Evolutionary conservation across 2,797 vertebrate genomes (phyloP).

Genomic region (Ctenopoma multispine): DNA sequence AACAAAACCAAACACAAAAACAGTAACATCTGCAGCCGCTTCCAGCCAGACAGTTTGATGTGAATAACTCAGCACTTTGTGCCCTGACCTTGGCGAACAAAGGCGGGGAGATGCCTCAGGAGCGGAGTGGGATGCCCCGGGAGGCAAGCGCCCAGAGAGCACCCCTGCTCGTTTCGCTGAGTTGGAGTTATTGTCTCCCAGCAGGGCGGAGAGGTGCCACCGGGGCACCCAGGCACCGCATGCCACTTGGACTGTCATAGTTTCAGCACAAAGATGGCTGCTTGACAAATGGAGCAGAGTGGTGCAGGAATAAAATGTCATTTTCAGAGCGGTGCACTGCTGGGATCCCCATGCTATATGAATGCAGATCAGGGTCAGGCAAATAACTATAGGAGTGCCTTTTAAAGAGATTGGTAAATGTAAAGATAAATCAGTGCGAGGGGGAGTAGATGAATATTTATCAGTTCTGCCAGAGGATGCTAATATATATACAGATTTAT

Average conservation of each 20-base stretch:
- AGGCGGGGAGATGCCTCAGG: conserved; percentile 87
- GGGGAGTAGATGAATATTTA: conserved; percentile 84
- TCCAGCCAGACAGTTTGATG: conserved; percentile 87
- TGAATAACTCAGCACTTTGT: conserved; percentile 93
- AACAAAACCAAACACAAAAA: conserved; percentile 84
- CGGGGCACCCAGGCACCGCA: conserved; percentile 69
- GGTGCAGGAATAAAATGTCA: conserved; percentile 66
- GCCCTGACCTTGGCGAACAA: conserved; percentile 92
- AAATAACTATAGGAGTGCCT: conserved; percentile 75
- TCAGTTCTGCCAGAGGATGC: conserved; percentile 78
- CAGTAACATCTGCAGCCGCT: conserved; percentile 91
- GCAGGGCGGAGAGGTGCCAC: conserved; percentile 71
- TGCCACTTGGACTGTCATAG: conserved; percentile 83
- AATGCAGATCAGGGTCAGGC: conserved; percentile 81
- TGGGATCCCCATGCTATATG: conserved; percentile 62
- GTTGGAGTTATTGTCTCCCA: conserved; percentile 84
- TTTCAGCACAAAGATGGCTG: conserved; percentile 76
- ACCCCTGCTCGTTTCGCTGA: conserved; percentile 79
- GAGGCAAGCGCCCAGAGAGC: conserved; percentile 85
- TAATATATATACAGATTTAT: conserved; percentile 83
- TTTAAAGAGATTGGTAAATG: conserved; percentile 65
- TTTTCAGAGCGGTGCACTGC: conserved; percentile 65
- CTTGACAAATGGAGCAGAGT: conserved; percentile 70
- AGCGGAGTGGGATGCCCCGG: conserved; percentile 83
- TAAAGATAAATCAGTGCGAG: conserved; percentile 62